Evolutionary conservation across 2,797 vertebrate genomes (phyloP).

Genomic region (Eulemur albifrons): DNA sequence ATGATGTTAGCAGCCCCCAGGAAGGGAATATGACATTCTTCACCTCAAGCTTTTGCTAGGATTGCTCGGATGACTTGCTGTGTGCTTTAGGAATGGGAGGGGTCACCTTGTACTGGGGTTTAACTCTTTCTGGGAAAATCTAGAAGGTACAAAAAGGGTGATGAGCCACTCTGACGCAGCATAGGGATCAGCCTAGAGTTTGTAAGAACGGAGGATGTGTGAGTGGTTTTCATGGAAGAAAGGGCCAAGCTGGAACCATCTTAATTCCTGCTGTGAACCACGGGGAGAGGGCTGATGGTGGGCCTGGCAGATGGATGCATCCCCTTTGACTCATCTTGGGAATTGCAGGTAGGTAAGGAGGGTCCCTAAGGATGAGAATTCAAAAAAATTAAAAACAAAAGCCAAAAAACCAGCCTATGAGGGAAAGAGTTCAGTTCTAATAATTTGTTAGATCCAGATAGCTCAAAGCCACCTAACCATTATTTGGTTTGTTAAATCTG

Average conservation of each 20-base stretch:
- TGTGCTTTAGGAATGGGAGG: background rate
- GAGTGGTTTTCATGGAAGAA: background rate
- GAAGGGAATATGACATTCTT: background rate
- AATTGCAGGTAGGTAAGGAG: background rate
- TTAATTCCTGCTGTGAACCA: background rate
- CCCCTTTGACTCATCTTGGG: background rate
- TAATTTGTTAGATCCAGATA: background rate
- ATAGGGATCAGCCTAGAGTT: background rate
- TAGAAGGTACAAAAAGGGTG: background rate
- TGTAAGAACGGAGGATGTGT: background rate
- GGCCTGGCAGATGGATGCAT: background rate
- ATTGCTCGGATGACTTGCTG: background rate
- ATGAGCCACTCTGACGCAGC: background rate
- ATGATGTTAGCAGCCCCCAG: background rate
- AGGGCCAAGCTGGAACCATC: background rate
- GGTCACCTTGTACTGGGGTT: background rate
- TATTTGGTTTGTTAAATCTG: background rate
- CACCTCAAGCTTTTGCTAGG: background rate
- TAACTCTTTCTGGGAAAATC: background rate
- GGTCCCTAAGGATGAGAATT: background rate
- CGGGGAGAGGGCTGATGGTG: background rate
- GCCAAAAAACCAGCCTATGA: background rate
- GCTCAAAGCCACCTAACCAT: background rate
- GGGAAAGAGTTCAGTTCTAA: background rate
- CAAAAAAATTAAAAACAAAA: background rate